Evolutionary conservation across 2,113 vertebrate genomes (phyloP).

Genomic region (Sylvilagus bachmani): DNA sequence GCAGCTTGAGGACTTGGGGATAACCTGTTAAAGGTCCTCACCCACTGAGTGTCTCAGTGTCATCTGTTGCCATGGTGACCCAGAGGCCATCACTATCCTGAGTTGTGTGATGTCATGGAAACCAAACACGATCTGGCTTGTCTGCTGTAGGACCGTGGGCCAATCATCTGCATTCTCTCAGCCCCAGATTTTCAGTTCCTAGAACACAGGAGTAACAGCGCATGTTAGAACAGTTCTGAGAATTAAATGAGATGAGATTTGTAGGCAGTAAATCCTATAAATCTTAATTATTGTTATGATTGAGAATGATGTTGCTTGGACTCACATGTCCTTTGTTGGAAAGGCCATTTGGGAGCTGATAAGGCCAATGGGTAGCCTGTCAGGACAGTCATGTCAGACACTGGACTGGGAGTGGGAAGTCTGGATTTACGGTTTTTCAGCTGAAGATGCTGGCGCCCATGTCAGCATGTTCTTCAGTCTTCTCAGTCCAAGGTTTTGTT

Average conservation of each 20-base stretch:
- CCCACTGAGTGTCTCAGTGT: neutral
- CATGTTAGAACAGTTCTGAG: neutral
- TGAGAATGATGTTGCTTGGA: neutral
- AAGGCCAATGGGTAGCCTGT: neutral
- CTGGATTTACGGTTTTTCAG: neutral
- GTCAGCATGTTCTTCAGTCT: neutral
- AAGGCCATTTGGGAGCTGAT: neutral
- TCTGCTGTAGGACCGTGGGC: neutral
- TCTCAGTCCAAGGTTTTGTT: neutral
- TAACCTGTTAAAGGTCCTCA: neutral
- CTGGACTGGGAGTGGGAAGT: neutral
- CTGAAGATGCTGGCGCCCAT: neutral
- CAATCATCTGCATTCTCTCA: neutral
- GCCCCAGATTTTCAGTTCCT: neutral
- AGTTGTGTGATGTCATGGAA: neutral
- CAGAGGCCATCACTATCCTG: neutral
- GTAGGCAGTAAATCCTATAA: neutral
- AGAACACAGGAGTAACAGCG: neutral
- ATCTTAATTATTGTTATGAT: neutral
- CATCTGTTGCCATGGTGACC: neutral
- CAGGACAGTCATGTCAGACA: neutral
- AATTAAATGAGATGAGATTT: slow-evolving; percentile 15
- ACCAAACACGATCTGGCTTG: neutral
- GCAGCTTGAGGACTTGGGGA: neutral
- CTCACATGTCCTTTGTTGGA: neutral